Conservation (phyloP, 2,113 vertebrate genomes). For the Ramphastos sulfuratus region DNA sequence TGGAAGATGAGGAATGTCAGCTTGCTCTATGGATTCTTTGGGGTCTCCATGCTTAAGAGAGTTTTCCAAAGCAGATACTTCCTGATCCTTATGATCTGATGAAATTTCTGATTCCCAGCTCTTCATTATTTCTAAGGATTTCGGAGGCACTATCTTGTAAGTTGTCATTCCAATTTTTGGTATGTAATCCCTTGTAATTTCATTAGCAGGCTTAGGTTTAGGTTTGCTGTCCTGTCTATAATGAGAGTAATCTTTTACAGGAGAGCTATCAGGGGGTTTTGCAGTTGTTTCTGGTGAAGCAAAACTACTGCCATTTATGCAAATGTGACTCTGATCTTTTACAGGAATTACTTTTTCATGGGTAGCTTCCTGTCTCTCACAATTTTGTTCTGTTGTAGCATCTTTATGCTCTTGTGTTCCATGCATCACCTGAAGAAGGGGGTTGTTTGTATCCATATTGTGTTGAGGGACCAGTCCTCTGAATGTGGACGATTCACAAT, state of each 20-base stretch:
- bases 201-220: constrained; percentile 91
- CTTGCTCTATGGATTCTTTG: constrained; percentile 53
- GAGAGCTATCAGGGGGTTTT: constrained; percentile 42
- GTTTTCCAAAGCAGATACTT: not conserved
- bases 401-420: not conserved
- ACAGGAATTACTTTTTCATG: not conserved
- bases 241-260: constrained; percentile 65
- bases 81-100: constrained; percentile 33
- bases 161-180: constrained; percentile 97
- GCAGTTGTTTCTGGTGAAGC: constrained; percentile 9
- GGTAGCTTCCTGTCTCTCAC: not conserved
- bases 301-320: constrained; percentile 15
- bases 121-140: constrained; percentile 82
- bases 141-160: constrained; percentile 94
- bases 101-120: constrained; percentile 78
- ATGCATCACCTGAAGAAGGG: not conserved
- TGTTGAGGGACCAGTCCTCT: constrained; percentile 22
- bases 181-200: constrained; percentile 93
- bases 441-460: not conserved
- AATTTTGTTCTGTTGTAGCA: not conserved
- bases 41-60: not conserved
- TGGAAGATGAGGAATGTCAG: constrained; percentile 31
- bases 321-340: not conserved
- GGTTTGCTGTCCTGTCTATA: constrained; percentile 78
- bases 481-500: not conserved